Evolutionary conservation across 2,113 vertebrate genomes (phyloP).

Genomic region (Hippolais icterina): DNA sequence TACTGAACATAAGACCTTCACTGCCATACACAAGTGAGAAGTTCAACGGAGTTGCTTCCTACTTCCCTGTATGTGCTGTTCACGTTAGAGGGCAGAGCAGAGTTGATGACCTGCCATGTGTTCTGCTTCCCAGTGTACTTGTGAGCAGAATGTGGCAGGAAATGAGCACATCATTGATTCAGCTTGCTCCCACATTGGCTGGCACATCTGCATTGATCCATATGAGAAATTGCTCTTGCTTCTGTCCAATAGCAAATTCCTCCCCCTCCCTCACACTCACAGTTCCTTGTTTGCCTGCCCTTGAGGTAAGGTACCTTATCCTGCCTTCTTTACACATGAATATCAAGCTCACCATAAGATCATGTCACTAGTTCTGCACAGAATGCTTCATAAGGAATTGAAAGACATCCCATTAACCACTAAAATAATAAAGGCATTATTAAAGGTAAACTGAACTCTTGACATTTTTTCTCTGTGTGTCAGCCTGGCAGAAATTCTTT

Average conservation of each 20-base stretch:
- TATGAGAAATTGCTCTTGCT: background rate
- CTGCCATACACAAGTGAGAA: background rate
- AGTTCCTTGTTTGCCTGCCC: background rate
- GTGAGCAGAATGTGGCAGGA: background rate
- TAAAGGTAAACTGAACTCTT: background rate
- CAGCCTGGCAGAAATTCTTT: background rate
- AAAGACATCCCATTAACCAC: background rate
- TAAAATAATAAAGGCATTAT: constrained; percentile 2
- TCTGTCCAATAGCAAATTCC: background rate
- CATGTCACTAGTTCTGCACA: background rate
- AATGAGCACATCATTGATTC: background rate
- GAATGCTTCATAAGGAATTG: background rate
- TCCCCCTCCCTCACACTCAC: background rate
- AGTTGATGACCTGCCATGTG: background rate
- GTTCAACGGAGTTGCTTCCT: background rate
- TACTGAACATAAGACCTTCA: background rate
- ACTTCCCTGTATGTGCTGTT: background rate
- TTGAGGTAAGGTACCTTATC: background rate
- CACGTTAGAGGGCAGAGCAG: background rate
- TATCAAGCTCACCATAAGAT: background rate
- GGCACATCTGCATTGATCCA: background rate
- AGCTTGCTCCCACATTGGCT: background rate
- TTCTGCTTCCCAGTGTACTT: background rate
- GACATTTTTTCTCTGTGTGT: background rate
- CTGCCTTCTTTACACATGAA: background rate